A percentile compares a stretch with the other conserved stretches of the same genome.
Evolutionary conservation across 2,797 vertebrate species (phyloP).

Genomic region (Triplophysa bombifrons): DNA sequence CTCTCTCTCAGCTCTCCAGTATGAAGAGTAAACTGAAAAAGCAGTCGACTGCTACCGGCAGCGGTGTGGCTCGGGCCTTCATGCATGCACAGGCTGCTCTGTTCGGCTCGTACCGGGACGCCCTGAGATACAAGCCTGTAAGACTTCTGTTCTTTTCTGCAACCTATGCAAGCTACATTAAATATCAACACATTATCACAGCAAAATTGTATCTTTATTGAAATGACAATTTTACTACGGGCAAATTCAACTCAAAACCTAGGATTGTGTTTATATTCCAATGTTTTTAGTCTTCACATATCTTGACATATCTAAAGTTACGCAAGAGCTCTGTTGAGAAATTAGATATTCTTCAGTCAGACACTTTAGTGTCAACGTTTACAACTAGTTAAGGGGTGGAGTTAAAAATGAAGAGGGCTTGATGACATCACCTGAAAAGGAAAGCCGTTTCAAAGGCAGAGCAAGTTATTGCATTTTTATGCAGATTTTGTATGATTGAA

Average conservation of each 20-base stretch:
- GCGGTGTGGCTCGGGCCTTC: slow-evolving; percentile 91
- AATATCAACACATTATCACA: slow-evolving; percentile 9
- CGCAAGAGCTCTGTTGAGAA: neutral
- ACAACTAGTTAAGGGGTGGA: neutral
- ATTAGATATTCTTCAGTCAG: neutral
- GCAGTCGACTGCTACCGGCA: slow-evolving; percentile 94
- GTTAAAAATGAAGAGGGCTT: too few relatives aligned
- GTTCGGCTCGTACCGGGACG: slow-evolving; percentile 95
- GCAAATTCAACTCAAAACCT: too few relatives aligned
- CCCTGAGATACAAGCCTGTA: slow-evolving; percentile 95
- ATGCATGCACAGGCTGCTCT: slow-evolving; percentile 91
- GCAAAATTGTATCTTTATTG: too few relatives aligned
- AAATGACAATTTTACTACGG: too few relatives aligned
- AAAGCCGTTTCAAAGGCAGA: neutral
- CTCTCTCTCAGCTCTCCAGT: slow-evolving; percentile 82
- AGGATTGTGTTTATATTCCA: too few relatives aligned
- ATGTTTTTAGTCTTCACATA: too few relatives aligned
- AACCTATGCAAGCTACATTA: neutral
- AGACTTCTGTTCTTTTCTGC: slow-evolving; percentile 62
- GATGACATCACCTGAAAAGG: neutral
- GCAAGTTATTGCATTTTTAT: too few relatives aligned
- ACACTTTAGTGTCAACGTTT: neutral
- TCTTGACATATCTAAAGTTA: neutral
- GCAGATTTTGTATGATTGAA: neutral
- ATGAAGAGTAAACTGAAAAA: slow-evolving; percentile 98